phyloP scores from a whole-genome alignment of 2,888 invertebrate genomes.

The Tipula lateralis region DNA sequence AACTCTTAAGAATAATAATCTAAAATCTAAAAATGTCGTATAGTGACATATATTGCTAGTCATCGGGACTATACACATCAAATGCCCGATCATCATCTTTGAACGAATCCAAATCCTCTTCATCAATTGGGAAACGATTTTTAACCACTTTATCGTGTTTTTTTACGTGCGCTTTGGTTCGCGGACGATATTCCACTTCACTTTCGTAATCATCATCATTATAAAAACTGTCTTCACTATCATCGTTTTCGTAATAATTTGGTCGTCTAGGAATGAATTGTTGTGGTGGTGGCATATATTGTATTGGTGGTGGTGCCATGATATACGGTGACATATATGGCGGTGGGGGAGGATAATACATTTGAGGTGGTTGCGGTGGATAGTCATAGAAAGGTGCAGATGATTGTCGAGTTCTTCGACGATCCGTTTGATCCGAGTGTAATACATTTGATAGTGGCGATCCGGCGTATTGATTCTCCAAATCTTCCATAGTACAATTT shows the following conservation, averaged over 20 bases:
- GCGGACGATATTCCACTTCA: not conserved
- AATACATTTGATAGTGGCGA: conserved; percentile 31
- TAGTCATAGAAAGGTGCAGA: not conserved
- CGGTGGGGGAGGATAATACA: not conserved
- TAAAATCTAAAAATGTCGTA: not conserved
- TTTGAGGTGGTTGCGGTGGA: not conserved
- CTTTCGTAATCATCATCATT: not conserved
- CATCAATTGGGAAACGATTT: not conserved
- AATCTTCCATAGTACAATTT: conserved; percentile 34
- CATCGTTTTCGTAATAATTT: not conserved
- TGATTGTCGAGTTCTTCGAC: not conserved
- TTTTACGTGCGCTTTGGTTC: not conserved
- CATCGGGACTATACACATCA: not conserved
- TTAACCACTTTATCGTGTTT: not conserved
- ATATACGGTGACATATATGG: not conserved
- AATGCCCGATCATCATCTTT: not conserved
- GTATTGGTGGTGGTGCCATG: not conserved
- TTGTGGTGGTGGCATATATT: not conserved
- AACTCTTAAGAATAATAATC: not conserved
- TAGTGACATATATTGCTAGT: not conserved
- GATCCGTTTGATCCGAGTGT: not conserved
- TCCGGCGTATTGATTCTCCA: conserved; percentile 34
- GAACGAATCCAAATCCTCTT: not conserved
- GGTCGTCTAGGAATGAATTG: not conserved
- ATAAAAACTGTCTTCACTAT: not conserved